phyloP scores from a whole-genome alignment of 2,113 vertebrate genomes.

The Atlantisia rogersi region DNA sequence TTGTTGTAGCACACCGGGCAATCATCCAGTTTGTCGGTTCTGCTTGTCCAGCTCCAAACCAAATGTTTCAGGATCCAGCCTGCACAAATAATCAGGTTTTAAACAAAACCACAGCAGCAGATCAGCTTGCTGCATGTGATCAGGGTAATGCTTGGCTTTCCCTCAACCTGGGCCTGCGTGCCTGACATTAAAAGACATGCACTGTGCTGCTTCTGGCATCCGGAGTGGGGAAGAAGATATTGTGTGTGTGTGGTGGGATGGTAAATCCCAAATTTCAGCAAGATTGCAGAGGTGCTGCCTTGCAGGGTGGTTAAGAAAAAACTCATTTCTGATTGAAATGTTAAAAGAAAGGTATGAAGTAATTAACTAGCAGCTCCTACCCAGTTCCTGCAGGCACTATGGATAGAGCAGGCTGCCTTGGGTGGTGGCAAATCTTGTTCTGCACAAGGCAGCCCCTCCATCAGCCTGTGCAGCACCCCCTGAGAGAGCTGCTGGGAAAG shows the following conservation, averaged over 20 bases:
- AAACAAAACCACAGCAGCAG: not conserved
- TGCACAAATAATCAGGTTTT: not conserved
- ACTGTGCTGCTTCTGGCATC: not conserved
- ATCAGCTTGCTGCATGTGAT: not conserved
- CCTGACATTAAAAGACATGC: not conserved
- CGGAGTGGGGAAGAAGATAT: not conserved
- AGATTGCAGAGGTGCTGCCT: not conserved
- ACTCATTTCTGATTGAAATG: not conserved
- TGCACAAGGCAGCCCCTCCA: not conserved
- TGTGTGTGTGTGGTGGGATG: not conserved
- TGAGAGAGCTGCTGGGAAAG: not conserved
- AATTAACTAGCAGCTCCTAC: not conserved
- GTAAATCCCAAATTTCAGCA: not conserved
- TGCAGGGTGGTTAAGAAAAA: not conserved
- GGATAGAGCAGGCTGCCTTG: not conserved
- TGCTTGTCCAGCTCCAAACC: not conserved
- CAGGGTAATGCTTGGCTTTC: not conserved
- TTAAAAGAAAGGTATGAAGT: not conserved
- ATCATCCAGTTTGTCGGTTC: not conserved
- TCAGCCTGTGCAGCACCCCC: not conserved
- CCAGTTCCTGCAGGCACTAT: not conserved
- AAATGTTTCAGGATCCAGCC: not conserved
- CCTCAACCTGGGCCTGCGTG: not conserved
- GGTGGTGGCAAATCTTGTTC: not conserved
- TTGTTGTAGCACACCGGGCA: not conserved